A percentile compares a stretch with the other conserved stretches of the same genome.
phyloP scores from a whole-genome alignment of 2,888 invertebrate genomes.

The Acrobasis suavella region DNA sequence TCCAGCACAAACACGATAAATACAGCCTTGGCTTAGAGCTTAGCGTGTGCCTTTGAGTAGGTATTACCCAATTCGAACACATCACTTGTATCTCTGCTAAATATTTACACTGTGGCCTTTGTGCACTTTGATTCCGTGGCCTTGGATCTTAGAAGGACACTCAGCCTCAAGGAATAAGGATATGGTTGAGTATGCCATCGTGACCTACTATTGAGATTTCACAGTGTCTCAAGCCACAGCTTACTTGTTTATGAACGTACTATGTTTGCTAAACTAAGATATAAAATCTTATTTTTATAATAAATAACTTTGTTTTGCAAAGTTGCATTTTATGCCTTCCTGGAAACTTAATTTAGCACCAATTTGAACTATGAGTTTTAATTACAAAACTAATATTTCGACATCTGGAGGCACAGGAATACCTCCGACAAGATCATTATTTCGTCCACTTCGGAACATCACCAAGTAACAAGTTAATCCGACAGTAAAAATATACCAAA shows the following conservation, averaged over 20 bases:
- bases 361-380: too few relatives aligned
- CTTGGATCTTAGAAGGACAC: constrained; percentile 30
- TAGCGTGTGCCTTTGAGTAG: neutral
- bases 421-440: too few relatives aligned
- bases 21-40: too few relatives aligned
- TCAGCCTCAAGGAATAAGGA: constrained; percentile 31
- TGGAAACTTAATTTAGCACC: too few relatives aligned
- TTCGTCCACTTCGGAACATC: too few relatives aligned
- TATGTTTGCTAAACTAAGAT: too few relatives aligned
- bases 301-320: too few relatives aligned
- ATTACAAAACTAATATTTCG: too few relatives aligned
- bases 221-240: neutral
- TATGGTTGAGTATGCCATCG: constrained; percentile 32
- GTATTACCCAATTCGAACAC: neutral
- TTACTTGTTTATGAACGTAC: neutral
- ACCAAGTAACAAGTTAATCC: neutral
- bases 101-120: constrained; percentile 4
- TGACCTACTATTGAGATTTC: constrained; percentile 26
- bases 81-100: neutral
- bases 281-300: too few relatives aligned
- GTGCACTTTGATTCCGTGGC: constrained; percentile 22
- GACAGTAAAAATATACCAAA: neutral
- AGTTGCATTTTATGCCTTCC: too few relatives aligned
- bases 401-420: too few relatives aligned
- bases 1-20: too few relatives aligned